Evolutionary conservation across 2,888 invertebrate species (phyloP).

Genomic region (Mesopsocus fuscifrons): DNA sequence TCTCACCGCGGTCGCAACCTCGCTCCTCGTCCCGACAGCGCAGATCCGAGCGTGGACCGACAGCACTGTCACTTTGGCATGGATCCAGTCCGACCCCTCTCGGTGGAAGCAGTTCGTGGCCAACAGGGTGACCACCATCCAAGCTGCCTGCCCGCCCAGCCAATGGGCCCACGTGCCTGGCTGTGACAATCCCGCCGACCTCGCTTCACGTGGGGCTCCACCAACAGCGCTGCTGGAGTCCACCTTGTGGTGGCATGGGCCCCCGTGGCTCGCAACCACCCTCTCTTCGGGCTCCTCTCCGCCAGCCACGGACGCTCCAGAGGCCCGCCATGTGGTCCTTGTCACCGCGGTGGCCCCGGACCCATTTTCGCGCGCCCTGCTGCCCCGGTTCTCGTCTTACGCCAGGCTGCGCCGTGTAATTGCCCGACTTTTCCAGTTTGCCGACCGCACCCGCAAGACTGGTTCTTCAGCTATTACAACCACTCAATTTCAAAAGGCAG

Average conservation of each 20-base stretch:
- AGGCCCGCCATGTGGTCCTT: too few species aligned
- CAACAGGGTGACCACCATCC: slow-evolving; percentile 18
- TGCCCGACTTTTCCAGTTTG: too few species aligned
- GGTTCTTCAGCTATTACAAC: too few species aligned
- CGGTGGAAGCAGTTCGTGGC: slow-evolving; percentile 18
- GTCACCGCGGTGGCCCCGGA: too few species aligned
- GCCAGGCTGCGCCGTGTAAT: too few species aligned
- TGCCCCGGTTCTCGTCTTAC: too few species aligned
- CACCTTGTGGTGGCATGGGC: slow-evolving; percentile 12
- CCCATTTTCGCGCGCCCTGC: too few species aligned
- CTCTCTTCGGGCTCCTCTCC: not conserved
- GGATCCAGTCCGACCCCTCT: slow-evolving; percentile 16
- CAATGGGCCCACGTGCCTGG: slow-evolving; percentile 16
- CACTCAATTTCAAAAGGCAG: not conserved
- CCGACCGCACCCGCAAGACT: too few species aligned
- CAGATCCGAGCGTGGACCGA: slow-evolving; percentile 18
- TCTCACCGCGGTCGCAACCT: slow-evolving; percentile 10
- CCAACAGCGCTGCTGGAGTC: not conserved
- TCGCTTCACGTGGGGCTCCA: slow-evolving; percentile 12
- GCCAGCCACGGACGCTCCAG: too few species aligned
- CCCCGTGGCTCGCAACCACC: slow-evolving; percentile 9
- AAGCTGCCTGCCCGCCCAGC: slow-evolving; percentile 12
- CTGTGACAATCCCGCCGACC: slow-evolving; percentile 16
- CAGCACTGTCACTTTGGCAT: slow-evolving; percentile 19
- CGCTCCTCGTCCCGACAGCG: slow-evolving; percentile 11